Evolutionary conservation across 2,888 invertebrate species (phyloP).

Genomic region (Drosophila helvetica): DNA sequence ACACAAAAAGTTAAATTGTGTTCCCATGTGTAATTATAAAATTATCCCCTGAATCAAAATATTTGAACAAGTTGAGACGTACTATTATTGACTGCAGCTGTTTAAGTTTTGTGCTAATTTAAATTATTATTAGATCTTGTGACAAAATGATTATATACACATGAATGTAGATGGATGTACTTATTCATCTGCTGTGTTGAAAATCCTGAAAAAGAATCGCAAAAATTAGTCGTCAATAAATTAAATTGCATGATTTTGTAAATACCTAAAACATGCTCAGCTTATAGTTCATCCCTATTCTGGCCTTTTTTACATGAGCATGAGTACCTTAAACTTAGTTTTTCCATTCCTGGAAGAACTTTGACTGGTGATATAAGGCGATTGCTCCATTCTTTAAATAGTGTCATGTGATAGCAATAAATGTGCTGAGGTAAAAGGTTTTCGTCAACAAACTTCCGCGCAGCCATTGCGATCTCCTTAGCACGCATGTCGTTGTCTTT

Average conservation of each 20-base stretch:
- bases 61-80: neutral
- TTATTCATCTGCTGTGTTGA: too few relatives aligned
- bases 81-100: neutral
- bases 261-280: neutral
- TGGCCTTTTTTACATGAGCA: constrained; percentile 77
- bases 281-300: constrained; percentile 79
- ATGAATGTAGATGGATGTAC: too few relatives aligned
- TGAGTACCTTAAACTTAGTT: constrained; percentile 84
- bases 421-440: constrained; percentile 93
- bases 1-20: too few relatives aligned
- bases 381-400: constrained; percentile 91
- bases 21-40: too few relatives aligned
- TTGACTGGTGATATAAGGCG: constrained; percentile 86
- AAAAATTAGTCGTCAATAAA: neutral
- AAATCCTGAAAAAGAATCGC: neutral
- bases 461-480: constrained; percentile 87
- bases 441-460: constrained; percentile 89
- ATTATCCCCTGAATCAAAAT: neutral
- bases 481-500: constrained; percentile 88
- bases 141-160: neutral
- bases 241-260: neutral
- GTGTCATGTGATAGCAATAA: constrained; percentile 93
- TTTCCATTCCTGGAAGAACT: constrained; percentile 87
- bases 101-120: neutral
- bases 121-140: neutral